Evolutionary conservation across 2,888 invertebrate species (phyloP).

Genomic region (Nemoura dubitans): DNA sequence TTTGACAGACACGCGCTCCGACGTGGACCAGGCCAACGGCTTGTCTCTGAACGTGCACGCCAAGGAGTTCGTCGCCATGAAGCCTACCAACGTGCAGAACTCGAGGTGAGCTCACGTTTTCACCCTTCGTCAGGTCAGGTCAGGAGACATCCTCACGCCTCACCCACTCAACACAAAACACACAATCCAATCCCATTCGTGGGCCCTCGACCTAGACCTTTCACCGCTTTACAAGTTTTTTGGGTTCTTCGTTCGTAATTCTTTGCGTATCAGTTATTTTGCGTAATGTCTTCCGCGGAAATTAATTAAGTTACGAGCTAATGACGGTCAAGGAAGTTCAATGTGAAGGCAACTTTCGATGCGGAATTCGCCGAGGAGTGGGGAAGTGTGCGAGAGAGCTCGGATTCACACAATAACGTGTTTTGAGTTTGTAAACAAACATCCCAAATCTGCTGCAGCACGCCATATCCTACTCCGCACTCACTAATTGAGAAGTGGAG

Average conservation of each 20-base stretch:
- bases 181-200: no score
- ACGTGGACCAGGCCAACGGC: constrained; percentile 50
- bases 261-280: no score
- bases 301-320: not conserved
- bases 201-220: no score
- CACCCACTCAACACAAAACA: no score
- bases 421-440: not conserved
- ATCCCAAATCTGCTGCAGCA: not conserved
- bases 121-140: not conserved
- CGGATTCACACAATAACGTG: not conserved
- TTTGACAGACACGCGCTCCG: constrained; percentile 51
- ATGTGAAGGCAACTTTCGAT: constrained; percentile 7
- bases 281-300: no score
- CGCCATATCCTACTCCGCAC: not conserved
- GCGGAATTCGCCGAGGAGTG: not conserved
- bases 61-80: constrained; percentile 90
- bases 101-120: constrained; percentile 57
- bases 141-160: no score
- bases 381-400: not conserved
- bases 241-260: no score
- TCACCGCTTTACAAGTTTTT: no score
- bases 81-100: constrained; percentile 61
- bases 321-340: not conserved
- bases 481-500: not conserved
- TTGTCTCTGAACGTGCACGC: constrained; percentile 80